These are phyloP conservation scores for Strigamia crassipes DNA, from an alignment of 2,888 invertebrate species.

Conservation along the genomic window DNA sequence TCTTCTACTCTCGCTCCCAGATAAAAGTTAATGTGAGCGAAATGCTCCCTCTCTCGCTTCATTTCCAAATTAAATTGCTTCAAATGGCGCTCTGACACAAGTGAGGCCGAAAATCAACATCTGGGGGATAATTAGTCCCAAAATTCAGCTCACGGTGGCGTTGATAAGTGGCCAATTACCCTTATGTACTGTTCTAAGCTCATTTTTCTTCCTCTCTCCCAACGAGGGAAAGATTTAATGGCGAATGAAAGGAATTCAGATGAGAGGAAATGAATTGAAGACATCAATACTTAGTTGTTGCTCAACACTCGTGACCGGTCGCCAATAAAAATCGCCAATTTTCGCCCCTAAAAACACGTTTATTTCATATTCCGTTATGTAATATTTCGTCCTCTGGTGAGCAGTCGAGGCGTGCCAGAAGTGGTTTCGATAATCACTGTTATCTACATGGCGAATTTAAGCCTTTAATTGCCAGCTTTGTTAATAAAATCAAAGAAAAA, in stretches of 20 bases:
- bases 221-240: not conserved
- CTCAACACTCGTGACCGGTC: not conserved
- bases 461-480: slow-evolving; percentile 19
- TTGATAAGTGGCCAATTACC: slow-evolving; percentile 36
- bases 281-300: not conserved
- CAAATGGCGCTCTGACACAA: slow-evolving; percentile 42
- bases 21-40: slow-evolving; percentile 37
- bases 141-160: slow-evolving; percentile 40
- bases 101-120: slow-evolving; percentile 42
- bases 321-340: not conserved
- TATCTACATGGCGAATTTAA: slow-evolving; percentile 22
- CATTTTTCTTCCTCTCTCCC: not conserved
- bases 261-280: not conserved
- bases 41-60: slow-evolving; percentile 37
- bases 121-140: slow-evolving; percentile 40
- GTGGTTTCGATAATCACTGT: slow-evolving; percentile 35
- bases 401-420: slow-evolving; percentile 15
- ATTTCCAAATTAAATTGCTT: slow-evolving; percentile 40
- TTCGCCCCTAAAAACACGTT: not conserved
- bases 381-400: slow-evolving; percentile 37
- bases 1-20: slow-evolving; percentile 31
- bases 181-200: slow-evolving; percentile 25
- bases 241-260: slow-evolving; percentile 3
- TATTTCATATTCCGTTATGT: not conserved
- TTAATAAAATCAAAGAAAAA: slow-evolving; percentile 38